These are phyloP conservation scores for Sinocyclocheilus anshuiensis DNA, from an alignment of 2,113 vertebrate species.

Conservation along the genomic window DNA sequence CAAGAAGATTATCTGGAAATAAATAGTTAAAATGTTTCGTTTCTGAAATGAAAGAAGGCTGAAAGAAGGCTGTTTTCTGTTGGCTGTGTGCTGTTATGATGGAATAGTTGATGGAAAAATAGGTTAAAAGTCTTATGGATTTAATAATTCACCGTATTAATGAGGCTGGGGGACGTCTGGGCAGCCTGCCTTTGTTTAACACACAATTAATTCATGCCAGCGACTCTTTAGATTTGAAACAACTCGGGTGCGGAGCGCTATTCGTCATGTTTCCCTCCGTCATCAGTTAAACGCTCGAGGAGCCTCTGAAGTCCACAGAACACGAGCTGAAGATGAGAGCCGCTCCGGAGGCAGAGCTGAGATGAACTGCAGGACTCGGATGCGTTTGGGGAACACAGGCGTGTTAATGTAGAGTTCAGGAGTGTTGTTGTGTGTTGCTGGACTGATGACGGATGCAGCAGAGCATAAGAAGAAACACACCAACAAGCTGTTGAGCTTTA, in stretches of 20 bases:
- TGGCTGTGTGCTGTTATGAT: constrained; percentile 61
- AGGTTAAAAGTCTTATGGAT: constrained; percentile 75
- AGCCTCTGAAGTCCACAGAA: constrained; percentile 25
- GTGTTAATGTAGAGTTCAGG: too few species aligned
- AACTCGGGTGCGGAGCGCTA: constrained; percentile 62
- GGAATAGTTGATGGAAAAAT: constrained; percentile 64
- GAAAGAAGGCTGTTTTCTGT: too few species aligned
- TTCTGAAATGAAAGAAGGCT: too few species aligned
- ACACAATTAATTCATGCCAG: constrained; percentile 70
- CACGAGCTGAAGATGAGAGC: not conserved
- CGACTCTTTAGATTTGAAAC: constrained; percentile 67
- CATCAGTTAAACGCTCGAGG: constrained; percentile 47
- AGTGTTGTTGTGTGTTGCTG: too few species aligned
- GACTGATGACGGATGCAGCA: too few species aligned
- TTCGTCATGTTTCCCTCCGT: constrained; percentile 59
- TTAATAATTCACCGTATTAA: constrained; percentile 79
- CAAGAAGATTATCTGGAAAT: too few species aligned
- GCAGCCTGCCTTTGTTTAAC: constrained; percentile 69
- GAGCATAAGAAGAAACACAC: too few species aligned
- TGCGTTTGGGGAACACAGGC: too few species aligned
- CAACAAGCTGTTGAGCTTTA: too few species aligned
- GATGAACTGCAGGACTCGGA: too few species aligned
- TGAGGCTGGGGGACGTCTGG: constrained; percentile 58
- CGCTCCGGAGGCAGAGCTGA: too few species aligned
- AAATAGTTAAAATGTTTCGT: too few species aligned